A percentile compares a stretch with the other conserved stretches of the same genome.
phyloP scores from a whole-genome alignment of 2,797 vertebrate species.

The Apodemus agrarius region DNA sequence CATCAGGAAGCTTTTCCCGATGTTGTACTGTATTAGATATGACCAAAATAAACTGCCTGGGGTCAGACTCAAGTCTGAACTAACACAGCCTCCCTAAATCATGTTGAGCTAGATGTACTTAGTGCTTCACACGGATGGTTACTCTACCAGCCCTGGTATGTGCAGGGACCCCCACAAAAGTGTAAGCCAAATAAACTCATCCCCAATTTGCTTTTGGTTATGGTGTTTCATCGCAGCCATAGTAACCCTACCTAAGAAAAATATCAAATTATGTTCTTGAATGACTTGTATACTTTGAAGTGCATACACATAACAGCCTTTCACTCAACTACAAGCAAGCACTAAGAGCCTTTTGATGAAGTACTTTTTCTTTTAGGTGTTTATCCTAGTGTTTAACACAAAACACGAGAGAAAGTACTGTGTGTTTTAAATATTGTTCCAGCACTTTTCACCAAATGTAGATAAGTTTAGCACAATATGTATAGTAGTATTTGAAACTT shows the following conservation, averaged over 20 bases:
- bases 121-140: neutral
- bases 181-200: neutral
- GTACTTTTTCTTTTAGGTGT: constrained; percentile 9
- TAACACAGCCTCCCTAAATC: neutral
- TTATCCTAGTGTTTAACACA: constrained; percentile 42
- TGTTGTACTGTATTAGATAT: neutral
- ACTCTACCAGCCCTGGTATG: neutral
- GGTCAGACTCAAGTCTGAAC: neutral
- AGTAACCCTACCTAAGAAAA: neutral
- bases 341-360: constrained; percentile 23
- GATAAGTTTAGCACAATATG: constrained; percentile 30
- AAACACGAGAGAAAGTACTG: constrained; percentile 44
- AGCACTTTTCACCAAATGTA: constrained; percentile 49
- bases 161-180: neutral
- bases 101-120: neutral
- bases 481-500: constrained; percentile 38
- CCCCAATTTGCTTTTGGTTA: neutral
- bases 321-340: neutral
- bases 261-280: constrained; percentile 23
- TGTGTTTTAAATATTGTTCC: constrained; percentile 28
- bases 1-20: neutral
- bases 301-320: neutral
- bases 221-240: neutral
- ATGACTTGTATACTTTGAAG: constrained; percentile 48
- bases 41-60: neutral